Evolutionary conservation across 2,113 vertebrate species (phyloP).

Genomic region (Illadopsis cleaveri): DNA sequence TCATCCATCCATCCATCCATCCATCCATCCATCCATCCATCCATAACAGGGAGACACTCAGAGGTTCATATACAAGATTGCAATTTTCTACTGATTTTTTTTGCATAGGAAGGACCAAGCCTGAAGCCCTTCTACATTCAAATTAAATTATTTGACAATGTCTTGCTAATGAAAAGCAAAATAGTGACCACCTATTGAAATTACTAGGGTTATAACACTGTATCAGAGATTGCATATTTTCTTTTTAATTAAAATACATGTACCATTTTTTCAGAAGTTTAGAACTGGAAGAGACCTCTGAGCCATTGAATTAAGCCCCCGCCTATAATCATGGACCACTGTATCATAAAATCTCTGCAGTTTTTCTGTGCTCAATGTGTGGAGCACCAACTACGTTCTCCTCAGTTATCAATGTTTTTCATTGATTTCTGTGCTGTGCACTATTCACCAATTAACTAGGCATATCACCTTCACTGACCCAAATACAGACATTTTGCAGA

Average conservation of each 20-base stretch:
- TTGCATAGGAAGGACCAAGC: neutral
- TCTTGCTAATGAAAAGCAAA: neutral
- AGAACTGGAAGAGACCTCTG: neutral
- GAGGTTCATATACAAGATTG: neutral
- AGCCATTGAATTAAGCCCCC: neutral
- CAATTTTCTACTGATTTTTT: neutral
- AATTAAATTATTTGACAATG: neutral
- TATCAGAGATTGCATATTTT: neutral
- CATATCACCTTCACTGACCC: constrained; percentile 41
- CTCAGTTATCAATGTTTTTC: neutral
- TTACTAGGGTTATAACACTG: neutral
- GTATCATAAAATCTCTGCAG: neutral
- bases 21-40: neutral
- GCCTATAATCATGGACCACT: neutral
- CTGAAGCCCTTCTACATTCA: neutral
- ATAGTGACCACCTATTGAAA: neutral
- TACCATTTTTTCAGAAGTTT: neutral
- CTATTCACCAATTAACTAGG: constrained; percentile 11
- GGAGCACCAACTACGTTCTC: neutral
- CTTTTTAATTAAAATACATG: neutral
- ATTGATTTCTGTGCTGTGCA: constrained; percentile 18
- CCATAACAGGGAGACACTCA: neutral
- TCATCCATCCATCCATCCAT: neutral
- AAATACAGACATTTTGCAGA: neutral
- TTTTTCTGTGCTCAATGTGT: neutral